Percentiles rank a stretch among this genome's conserved stretches.
phyloP scores from a whole-genome alignment of 64 coral and sea anemone genomes.

The Trachythela sp. region DNA sequence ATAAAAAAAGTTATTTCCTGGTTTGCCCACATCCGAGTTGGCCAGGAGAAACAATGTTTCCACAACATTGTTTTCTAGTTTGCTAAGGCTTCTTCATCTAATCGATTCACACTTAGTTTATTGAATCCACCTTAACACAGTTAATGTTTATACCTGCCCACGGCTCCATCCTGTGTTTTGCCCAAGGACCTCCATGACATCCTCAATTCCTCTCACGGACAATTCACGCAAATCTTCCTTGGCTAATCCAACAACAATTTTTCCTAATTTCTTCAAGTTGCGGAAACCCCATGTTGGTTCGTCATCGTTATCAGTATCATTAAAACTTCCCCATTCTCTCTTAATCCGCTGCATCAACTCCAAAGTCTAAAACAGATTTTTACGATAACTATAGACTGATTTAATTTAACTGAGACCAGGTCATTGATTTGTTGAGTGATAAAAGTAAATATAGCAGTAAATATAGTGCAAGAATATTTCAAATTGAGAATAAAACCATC shows the following conservation, averaged over 20 bases:
- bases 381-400: neutral
- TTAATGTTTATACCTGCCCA: slow-evolving; percentile 59
- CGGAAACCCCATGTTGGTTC: slow-evolving; percentile 82
- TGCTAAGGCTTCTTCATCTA: too few species aligned
- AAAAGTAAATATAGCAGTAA: too few species aligned
- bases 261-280: slow-evolving; percentile 77
- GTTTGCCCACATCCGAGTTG: too few species aligned
- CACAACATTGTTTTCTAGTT: too few species aligned
- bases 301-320: slow-evolving; percentile 64
- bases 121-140: too few species aligned
- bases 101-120: too few species aligned
- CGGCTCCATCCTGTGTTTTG: slow-evolving; percentile 78
- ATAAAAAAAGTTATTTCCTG: too few species aligned
- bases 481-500: too few species aligned
- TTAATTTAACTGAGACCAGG: too few species aligned
- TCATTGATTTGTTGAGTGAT: too few species aligned
- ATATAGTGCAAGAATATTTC: too few species aligned
- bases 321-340: slow-evolving; percentile 69
- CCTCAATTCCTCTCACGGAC: slow-evolving; percentile 90
- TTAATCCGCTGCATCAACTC: slow-evolving; percentile 64
- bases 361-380: slow-evolving; percentile 33
- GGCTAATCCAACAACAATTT: slow-evolving; percentile 71
- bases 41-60: too few species aligned
- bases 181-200: slow-evolving; percentile 75
- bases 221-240: slow-evolving; percentile 83